phyloP scores from a whole-genome alignment of 2,888 invertebrate species.

The Harpalus rufipes region DNA sequence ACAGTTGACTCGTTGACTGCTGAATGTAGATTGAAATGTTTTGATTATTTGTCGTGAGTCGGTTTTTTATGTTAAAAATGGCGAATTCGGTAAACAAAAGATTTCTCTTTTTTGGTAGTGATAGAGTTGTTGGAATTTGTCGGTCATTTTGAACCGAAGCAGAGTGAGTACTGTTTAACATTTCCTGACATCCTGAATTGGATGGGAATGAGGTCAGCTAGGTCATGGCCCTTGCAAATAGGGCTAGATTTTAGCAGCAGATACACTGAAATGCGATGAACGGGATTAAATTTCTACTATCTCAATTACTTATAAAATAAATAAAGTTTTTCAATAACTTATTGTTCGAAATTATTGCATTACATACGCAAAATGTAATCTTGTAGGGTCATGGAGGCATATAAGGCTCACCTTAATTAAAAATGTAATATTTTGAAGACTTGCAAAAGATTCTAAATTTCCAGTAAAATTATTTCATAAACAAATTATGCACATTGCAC shows the following conservation, averaged over 20 bases:
- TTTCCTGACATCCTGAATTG: background rate
- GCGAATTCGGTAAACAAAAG: background rate
- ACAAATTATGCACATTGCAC: too few relatives aligned
- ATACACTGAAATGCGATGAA: background rate
- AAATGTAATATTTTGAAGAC: too few relatives aligned
- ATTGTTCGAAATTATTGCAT: too few relatives aligned
- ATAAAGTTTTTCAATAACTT: background rate
- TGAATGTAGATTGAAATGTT: slow-evolving; percentile 43
- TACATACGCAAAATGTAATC: too few relatives aligned
- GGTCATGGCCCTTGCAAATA: background rate
- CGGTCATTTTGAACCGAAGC: background rate
- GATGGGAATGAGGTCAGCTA: background rate
- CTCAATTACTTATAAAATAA: background rate
- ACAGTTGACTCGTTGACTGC: slow-evolving; percentile 37
- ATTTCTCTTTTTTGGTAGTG: background rate
- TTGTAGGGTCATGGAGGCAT: too few relatives aligned
- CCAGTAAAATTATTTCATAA: too few relatives aligned
- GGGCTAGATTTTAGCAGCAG: background rate
- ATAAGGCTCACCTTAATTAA: too few relatives aligned
- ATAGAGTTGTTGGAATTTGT: slow-evolving; percentile 2
- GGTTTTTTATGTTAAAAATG: background rate
- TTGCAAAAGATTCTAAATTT: too few relatives aligned
- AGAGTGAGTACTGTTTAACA: background rate
- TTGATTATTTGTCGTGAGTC: slow-evolving; percentile 15
- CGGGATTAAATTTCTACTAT: background rate